Conservation (phyloP, 2,797 vertebrate genomes). For the Oryzias sinensis region DNA sequence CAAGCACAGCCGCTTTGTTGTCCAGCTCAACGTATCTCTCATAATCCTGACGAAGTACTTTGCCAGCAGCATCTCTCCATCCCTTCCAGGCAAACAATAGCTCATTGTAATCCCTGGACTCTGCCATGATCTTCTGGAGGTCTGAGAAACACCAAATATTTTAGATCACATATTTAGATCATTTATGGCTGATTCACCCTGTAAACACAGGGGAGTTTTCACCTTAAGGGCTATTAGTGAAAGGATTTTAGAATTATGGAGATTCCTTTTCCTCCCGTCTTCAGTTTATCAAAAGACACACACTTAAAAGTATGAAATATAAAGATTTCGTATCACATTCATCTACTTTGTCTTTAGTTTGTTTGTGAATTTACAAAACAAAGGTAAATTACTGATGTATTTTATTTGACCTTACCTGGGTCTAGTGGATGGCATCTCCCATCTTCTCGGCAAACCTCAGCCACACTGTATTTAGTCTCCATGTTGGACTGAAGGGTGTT, state of each 20-base stretch:
- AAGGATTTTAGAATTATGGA: too few species aligned
- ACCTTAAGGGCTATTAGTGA: too few species aligned
- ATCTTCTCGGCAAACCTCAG: constrained; percentile 82
- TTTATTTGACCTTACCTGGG: constrained; percentile 80
- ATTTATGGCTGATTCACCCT: too few species aligned
- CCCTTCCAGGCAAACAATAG: constrained; percentile 91
- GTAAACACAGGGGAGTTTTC: too few species aligned
- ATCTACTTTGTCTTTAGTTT: background rate
- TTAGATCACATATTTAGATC: background rate
- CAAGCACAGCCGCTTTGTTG: constrained; percentile 89
- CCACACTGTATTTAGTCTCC: constrained; percentile 92
- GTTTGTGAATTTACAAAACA: background rate
- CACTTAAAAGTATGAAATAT: background rate
- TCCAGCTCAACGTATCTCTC: constrained; percentile 88
- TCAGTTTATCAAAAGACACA: too few species aligned
- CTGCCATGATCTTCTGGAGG: constrained; percentile 88
- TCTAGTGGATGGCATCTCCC: constrained; percentile 83
- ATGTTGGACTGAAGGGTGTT: constrained; percentile 88
- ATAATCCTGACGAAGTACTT: constrained; percentile 80
- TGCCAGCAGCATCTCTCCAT: constrained; percentile 90
- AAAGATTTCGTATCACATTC: background rate
- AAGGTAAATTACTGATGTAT: background rate
- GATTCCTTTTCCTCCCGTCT: too few species aligned
- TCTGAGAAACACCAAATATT: constrained; percentile 72
- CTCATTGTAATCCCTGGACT: constrained; percentile 85